A percentile compares a stretch with the other conserved stretches of the same genome.
Evolutionary conservation across 2,113 vertebrate species (phyloP).

Genomic region (Sceloporus undulatus): DNA sequence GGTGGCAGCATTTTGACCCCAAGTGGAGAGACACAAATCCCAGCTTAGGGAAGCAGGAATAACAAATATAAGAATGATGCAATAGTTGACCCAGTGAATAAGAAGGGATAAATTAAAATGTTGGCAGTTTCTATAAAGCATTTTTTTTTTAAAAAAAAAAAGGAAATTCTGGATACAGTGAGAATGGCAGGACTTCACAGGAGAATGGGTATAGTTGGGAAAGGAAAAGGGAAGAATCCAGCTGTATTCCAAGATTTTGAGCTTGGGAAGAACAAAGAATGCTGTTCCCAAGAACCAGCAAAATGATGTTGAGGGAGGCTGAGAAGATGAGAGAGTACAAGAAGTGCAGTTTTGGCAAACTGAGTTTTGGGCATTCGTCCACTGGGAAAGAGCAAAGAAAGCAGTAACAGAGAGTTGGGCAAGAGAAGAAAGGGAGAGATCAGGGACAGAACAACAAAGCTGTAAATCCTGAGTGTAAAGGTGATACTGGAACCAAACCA

Average conservation of each 20-base stretch:
- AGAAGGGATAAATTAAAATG: background rate
- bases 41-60: too few species aligned
- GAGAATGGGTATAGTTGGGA: too few species aligned
- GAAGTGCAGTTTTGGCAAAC: background rate
- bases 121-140: background rate
- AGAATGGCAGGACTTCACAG: background rate
- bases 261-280: background rate
- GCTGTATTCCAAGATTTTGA: background rate
- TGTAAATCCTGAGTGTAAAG: background rate
- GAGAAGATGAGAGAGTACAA: too few species aligned
- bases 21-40: background rate
- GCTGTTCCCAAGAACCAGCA: background rate
- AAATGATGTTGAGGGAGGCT: background rate
- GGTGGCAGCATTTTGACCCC: background rate
- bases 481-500: background rate
- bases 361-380: background rate
- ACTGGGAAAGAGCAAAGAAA: background rate
- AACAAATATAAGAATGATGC: background rate
- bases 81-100: background rate
- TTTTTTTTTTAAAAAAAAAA: background rate
- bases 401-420: background rate
- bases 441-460: background rate
- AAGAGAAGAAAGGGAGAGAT: background rate
- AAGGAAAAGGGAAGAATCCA: background rate
- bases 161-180: background rate